Conservation (phyloP, 2,888 invertebrate species). For the Calameuta filiformis region DNA sequence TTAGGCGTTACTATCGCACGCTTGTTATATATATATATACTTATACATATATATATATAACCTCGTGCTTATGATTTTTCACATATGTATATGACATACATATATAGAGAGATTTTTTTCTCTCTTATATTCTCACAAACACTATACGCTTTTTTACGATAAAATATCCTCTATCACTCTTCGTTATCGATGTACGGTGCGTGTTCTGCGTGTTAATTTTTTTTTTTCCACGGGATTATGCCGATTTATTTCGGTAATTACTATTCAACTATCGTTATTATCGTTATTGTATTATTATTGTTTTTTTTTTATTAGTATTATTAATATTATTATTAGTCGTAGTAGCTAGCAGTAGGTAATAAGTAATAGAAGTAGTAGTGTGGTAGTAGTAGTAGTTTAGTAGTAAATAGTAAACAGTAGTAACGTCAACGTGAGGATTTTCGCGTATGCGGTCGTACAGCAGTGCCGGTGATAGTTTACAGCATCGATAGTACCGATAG, state of each 20-base stretch:
- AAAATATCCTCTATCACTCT: constrained; percentile 8
- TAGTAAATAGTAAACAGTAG: neutral
- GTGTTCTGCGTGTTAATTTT: neutral
- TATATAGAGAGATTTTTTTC: neutral
- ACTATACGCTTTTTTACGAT: constrained; percentile 1
- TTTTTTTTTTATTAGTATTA: neutral
- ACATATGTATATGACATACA: neutral
- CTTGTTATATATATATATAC: neutral
- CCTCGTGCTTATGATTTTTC: neutral
- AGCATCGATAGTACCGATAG: neutral
- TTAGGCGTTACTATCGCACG: neutral
- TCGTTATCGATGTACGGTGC: constrained; percentile 2
- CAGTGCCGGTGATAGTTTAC: neutral
- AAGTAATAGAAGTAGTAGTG: neutral
- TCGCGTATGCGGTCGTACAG: neutral
- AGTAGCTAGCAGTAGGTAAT: neutral
- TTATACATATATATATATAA: neutral
- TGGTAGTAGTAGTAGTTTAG: neutral
- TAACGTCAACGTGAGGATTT: neutral
- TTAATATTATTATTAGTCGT: constrained; percentile 1
- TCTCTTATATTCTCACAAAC: neutral
- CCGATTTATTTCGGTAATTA: neutral
- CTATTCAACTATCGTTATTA: neutral
- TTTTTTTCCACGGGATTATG: neutral
- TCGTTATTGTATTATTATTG: constrained; percentile 4